Conservation (phyloP, 2,888 invertebrate species). For the Philereme vetulata region DNA sequence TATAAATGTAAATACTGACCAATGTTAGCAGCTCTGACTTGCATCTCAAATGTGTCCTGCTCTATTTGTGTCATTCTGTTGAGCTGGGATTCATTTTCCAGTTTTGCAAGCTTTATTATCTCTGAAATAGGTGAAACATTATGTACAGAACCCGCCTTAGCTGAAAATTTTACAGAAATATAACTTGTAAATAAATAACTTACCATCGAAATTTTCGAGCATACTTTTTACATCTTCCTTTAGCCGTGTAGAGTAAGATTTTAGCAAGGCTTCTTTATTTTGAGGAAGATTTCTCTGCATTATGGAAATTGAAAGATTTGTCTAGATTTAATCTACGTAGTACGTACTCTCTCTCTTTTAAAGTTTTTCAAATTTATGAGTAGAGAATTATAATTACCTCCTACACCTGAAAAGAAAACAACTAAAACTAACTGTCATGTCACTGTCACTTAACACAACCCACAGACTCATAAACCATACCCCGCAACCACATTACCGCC, state of each 20-base stretch:
- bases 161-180: not conserved
- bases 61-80: slow-evolving; percentile 96
- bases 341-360: no score
- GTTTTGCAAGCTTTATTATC: slow-evolving; percentile 93
- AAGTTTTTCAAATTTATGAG: no score
- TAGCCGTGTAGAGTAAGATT: slow-evolving; percentile 96
- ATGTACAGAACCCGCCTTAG: no score
- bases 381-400: no score
- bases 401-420: no score
- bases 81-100: slow-evolving; percentile 95
- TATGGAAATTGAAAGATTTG: slow-evolving; percentile 23
- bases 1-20: slow-evolving; percentile 60
- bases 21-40: slow-evolving; percentile 97
- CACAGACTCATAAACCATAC: no score
- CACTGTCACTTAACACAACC: no score
- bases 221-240: slow-evolving; percentile 99
- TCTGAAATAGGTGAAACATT: slow-evolving; percentile 82
- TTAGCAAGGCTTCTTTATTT: slow-evolving; percentile 96
- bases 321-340: no score
- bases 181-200: not conserved
- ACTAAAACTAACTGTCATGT: no score
- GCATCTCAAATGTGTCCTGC: slow-evolving; percentile 98
- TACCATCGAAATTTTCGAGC: slow-evolving; percentile 98
- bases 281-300: slow-evolving; percentile 90
- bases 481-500: no score